Conservation (phyloP, 2,113 vertebrate genomes). For the Thryonomys swinderianus region DNA sequence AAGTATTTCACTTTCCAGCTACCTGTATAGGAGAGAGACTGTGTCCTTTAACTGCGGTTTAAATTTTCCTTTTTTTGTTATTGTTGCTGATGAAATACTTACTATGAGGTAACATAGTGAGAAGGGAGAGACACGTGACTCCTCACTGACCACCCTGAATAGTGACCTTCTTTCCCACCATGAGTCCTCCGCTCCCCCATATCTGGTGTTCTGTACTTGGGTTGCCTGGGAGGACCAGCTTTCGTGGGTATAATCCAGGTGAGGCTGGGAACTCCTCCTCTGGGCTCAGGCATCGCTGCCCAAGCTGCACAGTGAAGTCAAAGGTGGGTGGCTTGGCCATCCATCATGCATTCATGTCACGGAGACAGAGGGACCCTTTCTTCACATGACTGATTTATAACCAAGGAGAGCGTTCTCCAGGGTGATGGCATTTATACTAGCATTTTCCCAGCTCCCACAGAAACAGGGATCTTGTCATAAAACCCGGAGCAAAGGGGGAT, state of each 20-base stretch:
- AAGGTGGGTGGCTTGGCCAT: neutral
- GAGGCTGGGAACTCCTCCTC: neutral
- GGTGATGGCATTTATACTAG: conserved; percentile 26
- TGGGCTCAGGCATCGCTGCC: fast-evolving
- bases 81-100: neutral
- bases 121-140: neutral
- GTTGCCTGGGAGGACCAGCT: neutral
- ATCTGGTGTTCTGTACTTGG: neutral
- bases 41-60: neutral
- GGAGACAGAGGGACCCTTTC: neutral
- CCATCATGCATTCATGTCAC: neutral
- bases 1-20: neutral
- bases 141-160: neutral
- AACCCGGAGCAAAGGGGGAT: neutral
- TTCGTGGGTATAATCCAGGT: neutral
- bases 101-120: neutral
- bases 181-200: fast-evolving
- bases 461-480: conserved; percentile 43
- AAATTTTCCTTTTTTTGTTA: neutral
- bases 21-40: too few relatives aligned
- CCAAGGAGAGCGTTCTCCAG: conserved; percentile 42
- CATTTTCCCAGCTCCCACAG: neutral
- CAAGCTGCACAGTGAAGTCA: neutral
- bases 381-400: neutral
- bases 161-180: neutral